Evolutionary conservation across 2,113 vertebrate species (phyloP).

Genomic region (Perccottus glenii): DNA sequence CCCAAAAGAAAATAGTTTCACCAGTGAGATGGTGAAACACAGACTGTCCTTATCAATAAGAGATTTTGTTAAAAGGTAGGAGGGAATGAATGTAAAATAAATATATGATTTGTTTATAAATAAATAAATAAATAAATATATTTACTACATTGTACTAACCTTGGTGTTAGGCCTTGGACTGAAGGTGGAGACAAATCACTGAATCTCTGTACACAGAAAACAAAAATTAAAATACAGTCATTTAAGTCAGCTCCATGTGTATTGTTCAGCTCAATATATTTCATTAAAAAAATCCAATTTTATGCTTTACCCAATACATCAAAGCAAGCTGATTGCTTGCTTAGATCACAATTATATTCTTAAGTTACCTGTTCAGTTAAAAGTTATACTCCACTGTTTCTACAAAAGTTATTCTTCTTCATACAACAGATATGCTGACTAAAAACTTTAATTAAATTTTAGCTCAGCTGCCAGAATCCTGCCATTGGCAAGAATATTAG

Average conservation of each 20-base stretch:
- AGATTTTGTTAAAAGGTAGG: not conserved
- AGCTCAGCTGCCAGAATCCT: not conserved
- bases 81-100: not conserved
- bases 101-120: constrained; percentile 11
- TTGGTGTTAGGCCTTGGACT: constrained; percentile 82
- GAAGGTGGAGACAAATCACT: constrained; percentile 85
- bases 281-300: no score
- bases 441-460: constrained; percentile 20
- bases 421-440: not conserved
- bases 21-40: constrained; percentile 16
- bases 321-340: no score
- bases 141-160: constrained; percentile 76
- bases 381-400: no score
- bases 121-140: constrained; percentile 14
- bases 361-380: not conserved
- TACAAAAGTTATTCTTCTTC: not conserved
- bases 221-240: not conserved
- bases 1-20: constrained; percentile 26
- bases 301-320: no score
- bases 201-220: constrained; percentile 81
- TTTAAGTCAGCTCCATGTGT: not conserved
- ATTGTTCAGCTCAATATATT: not conserved
- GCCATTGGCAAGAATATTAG: constrained; percentile 3
- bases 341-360: no score
- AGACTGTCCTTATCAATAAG: constrained; percentile 15